Percentiles rank a stretch among this genome's conserved stretches.
phyloP scores from a whole-genome alignment of 2,113 vertebrate genomes.

The Halcyon senegalensis region DNA sequence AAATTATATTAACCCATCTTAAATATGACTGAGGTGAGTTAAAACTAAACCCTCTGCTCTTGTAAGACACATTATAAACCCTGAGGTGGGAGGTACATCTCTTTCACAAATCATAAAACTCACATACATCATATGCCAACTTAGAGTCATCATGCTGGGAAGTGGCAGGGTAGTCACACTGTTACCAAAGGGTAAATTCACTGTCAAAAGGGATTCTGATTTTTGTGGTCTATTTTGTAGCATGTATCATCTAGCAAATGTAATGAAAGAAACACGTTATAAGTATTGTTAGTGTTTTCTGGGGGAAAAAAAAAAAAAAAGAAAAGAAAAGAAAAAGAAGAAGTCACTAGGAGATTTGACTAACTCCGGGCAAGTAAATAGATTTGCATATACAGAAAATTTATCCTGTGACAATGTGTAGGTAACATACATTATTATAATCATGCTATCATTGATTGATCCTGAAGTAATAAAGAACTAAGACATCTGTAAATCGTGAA shows the following conservation, averaged over 20 bases:
- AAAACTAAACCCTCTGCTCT: background rate
- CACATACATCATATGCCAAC: background rate
- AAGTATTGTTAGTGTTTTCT: background rate
- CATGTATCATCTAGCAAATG: background rate
- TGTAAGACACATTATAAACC: background rate
- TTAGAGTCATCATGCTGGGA: fast-evolving
- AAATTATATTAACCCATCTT: background rate
- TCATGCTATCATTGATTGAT: background rate
- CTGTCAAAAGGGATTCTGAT: background rate
- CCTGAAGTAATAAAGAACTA: background rate
- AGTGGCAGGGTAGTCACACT: background rate
- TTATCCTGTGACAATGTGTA: background rate
- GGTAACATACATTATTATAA: background rate
- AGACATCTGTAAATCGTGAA: background rate
- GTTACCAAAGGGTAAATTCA: background rate
- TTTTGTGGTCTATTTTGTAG: background rate
- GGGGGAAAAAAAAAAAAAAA: background rate
- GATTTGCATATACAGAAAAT: background rate
- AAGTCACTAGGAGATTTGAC: background rate
- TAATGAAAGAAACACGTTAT: background rate
- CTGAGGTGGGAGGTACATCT: fast-evolving
- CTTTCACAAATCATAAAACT: background rate
- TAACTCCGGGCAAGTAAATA: background rate
- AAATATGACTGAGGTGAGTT: fast-evolving
- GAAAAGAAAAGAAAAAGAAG: background rate